Percentiles rank a stretch among this genome's conserved stretches.
phyloP scores from a whole-genome alignment of 2,797 vertebrate genomes.

The Crenuchus spilurus region DNA sequence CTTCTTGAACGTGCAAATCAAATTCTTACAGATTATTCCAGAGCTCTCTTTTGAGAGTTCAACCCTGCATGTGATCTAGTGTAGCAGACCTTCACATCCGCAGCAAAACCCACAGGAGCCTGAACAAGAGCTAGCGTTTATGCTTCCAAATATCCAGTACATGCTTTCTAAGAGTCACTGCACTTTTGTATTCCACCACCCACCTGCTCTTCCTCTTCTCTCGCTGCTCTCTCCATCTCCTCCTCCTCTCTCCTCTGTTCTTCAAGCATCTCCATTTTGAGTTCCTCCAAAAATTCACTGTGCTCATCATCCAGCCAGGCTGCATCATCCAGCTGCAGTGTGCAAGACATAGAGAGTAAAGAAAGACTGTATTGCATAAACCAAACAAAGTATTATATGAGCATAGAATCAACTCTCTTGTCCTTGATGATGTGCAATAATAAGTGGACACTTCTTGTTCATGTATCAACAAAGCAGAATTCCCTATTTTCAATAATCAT shows the following conservation, averaged over 20 bases:
- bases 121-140: background rate
- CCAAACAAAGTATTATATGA: background rate
- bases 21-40: background rate
- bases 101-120: background rate
- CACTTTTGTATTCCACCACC: conserved; percentile 61
- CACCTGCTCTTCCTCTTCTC: conserved; percentile 86
- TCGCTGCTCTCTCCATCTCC: conserved; percentile 75
- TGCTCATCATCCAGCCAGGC: conserved; percentile 98
- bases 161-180: background rate
- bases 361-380: background rate
- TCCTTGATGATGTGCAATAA: background rate
- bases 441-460: background rate
- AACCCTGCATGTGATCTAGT: background rate
- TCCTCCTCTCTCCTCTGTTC: conserved; percentile 89
- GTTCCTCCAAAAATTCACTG: conserved; percentile 95
- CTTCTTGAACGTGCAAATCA: background rate
- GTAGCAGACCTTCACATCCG: background rate
- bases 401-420: background rate
- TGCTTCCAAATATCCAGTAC: background rate
- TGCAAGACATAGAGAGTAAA: background rate
- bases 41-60: background rate
- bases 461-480: background rate
- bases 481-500: background rate
- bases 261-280: conserved; percentile 95
- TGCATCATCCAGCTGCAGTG: conserved; percentile 86